Evolutionary conservation across 1,140 invertebrate species (phyloP).

Genomic region (Apis cerana): DNA sequence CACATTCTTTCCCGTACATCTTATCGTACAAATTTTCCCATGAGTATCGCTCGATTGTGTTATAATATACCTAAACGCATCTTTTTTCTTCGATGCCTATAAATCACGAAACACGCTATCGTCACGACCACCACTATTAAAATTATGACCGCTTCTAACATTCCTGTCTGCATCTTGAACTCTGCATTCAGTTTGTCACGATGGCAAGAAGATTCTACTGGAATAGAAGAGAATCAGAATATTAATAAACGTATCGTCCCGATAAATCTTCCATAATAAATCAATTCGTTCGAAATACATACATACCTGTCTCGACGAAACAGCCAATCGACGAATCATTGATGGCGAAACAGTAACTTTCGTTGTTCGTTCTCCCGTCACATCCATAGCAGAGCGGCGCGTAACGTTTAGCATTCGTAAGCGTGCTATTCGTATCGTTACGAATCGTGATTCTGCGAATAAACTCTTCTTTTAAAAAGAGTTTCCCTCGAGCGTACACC

Average conservation of each 20-base stretch:
- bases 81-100: conserved; percentile 9
- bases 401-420: neutral
- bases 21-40: neutral
- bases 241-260: too few relatives aligned
- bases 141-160: neutral
- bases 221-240: conserved; percentile 2
- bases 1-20: neutral
- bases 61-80: conserved; percentile 6
- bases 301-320: conserved; percentile 53
- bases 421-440: conserved; percentile 31
- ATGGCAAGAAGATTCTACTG: conserved; percentile 49
- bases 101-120: conserved; percentile 7
- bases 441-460: conserved; percentile 25
- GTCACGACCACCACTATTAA: neutral
- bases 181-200: too few relatives aligned
- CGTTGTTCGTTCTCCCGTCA: neutral
- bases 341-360: conserved; percentile 30
- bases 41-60: neutral
- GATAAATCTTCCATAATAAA: neutral
- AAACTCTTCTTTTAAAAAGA: neutral
- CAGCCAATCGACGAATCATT: conserved; percentile 33
- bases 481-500: too few relatives aligned
- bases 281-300: too few relatives aligned
- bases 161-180: neutral
- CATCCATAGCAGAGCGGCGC: conserved; percentile 34